Evolutionary conservation across 2,113 vertebrate genomes (phyloP), one percentile per base, ranked within the genome.

Genomic region (Campylomormyrus tamandua): DNA sequence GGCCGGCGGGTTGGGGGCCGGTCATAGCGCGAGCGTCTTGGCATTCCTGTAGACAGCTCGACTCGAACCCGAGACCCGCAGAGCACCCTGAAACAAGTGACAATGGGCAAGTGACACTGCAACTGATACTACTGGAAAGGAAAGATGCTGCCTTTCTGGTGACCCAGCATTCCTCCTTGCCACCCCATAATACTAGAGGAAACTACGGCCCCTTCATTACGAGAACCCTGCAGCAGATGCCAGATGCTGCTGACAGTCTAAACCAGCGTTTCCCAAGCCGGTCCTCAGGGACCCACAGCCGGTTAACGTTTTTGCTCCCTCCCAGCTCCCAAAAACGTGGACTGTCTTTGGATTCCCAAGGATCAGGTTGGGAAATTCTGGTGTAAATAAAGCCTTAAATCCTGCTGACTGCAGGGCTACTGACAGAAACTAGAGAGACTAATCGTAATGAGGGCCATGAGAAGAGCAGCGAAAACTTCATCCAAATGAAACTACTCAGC

Each of bases 11-110:
- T 96, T 2, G 96, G 96, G 27, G 96, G 96, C 48, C 97, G 94
- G 87, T 97, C 97, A 11, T 94, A 97, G 52, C 97, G 96, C 90
- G 97, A 97, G 87, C 97, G 94, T 1, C 97, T 96, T 3, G 96
- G 96, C 97, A 97, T 97, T 90, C 97, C 97, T 0, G 97, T 97
- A 4, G 97, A 98, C 52, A 97, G 91, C 50, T 97, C 97, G 91
- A 97, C 97, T 70, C 97, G 93, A 15, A 97, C 96, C 70, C 97
- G 94, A 89, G 96, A 96, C 87, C 96, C 97, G 93, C 96, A 96
- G 49, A 97, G 96, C 70, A 97, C 92, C 91, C 97, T 97, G 91
- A 11, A 94, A 94, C 58, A 89, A 48, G 88, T 21, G 39, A 91
- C 96, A 97, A 88, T 96, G 35, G 77, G 62, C 62, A 70, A 13